Conservation (phyloP, 1,140 invertebrate genomes). For the Melanaphis sacchari region DNA sequence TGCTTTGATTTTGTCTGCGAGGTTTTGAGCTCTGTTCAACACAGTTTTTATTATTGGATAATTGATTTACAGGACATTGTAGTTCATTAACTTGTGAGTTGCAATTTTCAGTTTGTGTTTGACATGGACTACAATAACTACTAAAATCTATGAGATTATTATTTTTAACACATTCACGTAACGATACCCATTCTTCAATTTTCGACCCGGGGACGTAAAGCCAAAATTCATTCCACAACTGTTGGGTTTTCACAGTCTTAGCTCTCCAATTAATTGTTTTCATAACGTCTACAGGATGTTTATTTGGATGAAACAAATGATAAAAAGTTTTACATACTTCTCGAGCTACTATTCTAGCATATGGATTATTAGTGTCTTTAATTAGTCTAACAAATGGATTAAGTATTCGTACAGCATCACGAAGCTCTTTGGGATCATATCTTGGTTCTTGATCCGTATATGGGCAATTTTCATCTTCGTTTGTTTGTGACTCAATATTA, state of each 20-base stretch:
- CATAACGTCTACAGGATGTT: neutral
- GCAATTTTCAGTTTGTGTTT: neutral
- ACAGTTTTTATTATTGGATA: neutral
- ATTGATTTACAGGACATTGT: neutral
- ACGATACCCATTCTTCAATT: neutral
- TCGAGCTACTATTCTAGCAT: conserved; percentile 30
- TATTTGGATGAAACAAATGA: conserved; percentile 2
- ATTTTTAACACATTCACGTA: neutral
- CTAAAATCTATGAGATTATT: neutral
- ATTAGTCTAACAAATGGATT: conserved; percentile 39
- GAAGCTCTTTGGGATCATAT: conserved; percentile 35
- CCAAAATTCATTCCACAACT: conserved; percentile 33
- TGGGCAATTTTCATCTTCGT: neutral
- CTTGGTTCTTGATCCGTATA: neutral
- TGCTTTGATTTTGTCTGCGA: neutral
- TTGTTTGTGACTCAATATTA: neutral
- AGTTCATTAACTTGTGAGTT: neutral
- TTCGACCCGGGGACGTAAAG: neutral
- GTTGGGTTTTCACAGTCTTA: neutral
- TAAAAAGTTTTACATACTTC: conserved; percentile 40
- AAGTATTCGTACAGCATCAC: conserved; percentile 5
- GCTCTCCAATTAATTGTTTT: conserved; percentile 17
- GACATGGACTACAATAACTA: neutral
- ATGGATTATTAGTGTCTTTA: conserved; percentile 38
- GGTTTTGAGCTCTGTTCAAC: neutral